Evolutionary conservation across 2,797 vertebrate genomes (phyloP).

Genomic region (Distichodus sexfasciatus): DNA sequence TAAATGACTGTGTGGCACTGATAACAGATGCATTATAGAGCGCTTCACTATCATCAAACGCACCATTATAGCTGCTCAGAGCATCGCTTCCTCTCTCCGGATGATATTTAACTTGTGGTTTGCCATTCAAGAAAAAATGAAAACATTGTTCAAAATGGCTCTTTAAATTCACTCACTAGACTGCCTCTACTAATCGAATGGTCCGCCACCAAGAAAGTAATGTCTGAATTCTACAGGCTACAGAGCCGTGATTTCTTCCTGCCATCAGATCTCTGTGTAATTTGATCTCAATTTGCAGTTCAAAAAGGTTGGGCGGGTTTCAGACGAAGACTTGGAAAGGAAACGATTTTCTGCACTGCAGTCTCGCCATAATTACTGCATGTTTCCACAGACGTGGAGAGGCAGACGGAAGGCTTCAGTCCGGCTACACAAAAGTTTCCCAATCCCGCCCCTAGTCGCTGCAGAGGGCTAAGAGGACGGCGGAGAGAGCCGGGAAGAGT

Average conservation of each 20-base stretch:
- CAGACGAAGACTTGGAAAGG: background rate
- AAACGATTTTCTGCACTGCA: background rate
- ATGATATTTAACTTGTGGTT: too few species aligned
- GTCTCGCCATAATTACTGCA: conserved; percentile 4
- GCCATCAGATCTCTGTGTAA: too few species aligned
- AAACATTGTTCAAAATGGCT: background rate
- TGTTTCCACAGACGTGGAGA: conserved; percentile 69
- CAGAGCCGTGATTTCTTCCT: too few species aligned
- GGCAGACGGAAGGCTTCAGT: conserved; percentile 68
- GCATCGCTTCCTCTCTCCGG: background rate
- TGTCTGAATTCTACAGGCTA: too few species aligned
- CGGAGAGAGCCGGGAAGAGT: conserved; percentile 74
- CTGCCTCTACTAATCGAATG: too few species aligned
- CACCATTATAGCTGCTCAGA: background rate
- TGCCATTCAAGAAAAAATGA: background rate
- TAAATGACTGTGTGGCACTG: background rate
- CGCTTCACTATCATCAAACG: background rate
- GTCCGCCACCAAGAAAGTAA: too few species aligned
- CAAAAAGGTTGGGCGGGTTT: background rate
- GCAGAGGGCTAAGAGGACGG: conserved; percentile 66
- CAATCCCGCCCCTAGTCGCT: conserved; percentile 15
- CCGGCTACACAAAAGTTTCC: conserved; percentile 45
- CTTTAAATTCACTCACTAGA: too few species aligned
- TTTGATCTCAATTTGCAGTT: too few species aligned
- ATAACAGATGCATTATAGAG: too few species aligned